Percentiles rank a stretch among this genome's conserved stretches.
These are phyloP conservation scores for Tenthredo livida DNA, from an alignment of 2,888 invertebrate species.

Conservation along the genomic window DNA sequence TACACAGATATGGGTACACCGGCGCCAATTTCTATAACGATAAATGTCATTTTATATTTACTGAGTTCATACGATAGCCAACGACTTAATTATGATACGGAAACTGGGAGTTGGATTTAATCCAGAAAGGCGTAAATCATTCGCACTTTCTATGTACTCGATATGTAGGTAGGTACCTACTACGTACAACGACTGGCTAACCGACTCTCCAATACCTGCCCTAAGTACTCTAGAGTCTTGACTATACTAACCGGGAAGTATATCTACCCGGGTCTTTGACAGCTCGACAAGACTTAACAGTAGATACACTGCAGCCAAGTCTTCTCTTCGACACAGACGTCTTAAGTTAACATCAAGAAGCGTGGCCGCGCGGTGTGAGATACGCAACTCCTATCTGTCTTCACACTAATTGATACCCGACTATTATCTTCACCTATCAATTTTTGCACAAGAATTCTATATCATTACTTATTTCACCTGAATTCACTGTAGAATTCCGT, in stretches of 20 bases:
- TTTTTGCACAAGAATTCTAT: background rate
- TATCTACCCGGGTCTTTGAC: slow-evolving; percentile 28
- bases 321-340: background rate
- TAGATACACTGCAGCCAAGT: slow-evolving; percentile 26
- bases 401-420: background rate
- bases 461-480: too few species aligned
- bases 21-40: slow-evolving; percentile 44
- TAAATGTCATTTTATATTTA: slow-evolving; percentile 45
- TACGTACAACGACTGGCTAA: background rate
- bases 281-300: slow-evolving; percentile 43
- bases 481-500: too few species aligned
- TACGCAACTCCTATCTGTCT: background rate
- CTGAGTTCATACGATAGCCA: slow-evolving; percentile 18
- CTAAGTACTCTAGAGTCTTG: background rate
- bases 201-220: background rate
- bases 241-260: slow-evolving; percentile 43
- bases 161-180: background rate
- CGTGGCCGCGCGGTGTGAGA: background rate
- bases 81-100: slow-evolving; percentile 44
- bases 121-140: slow-evolving; percentile 52
- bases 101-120: slow-evolving; percentile 29
- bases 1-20: background rate
- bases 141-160: slow-evolving; percentile 35
- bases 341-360: slow-evolving; percentile 13
- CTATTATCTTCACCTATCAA: background rate